Evolutionary conservation across 2,888 invertebrate genomes (phyloP), one percentile per base, ranked within the genome.

Genomic region (Agrochola circellaris): DNA sequence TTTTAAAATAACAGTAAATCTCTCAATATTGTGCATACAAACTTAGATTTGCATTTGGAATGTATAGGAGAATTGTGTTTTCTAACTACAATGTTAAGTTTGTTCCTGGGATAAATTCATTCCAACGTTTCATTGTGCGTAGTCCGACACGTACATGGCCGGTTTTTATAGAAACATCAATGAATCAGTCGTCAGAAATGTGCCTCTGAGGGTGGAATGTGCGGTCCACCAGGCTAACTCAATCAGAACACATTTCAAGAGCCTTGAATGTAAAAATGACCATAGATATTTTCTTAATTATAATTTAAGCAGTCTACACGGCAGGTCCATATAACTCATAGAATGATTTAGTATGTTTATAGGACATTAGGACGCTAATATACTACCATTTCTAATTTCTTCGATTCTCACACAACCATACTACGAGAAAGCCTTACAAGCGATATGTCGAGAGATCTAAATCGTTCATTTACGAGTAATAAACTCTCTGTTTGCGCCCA

Each of bases 381-480:
- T 64, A 68, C 8, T 8, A 23, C 30, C 62, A 79, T 83, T 78
- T 79, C 83, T 73, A 82, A 65, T 72, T 51, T 34, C 54, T 68
- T 15, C 13, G 34, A 71, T 80, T 84, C 82, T 45, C 82, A 66
- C 58, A 70, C 45, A 64, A 54, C 15, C 13, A 65, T 54, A 62
- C 23, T 67, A n/a, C 26, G 60, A 77, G 86, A 85, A 85, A 82
- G 83, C 66, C 70, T 70, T 51, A 61, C 84, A 73, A 81, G 64
- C 74, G 79, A 85, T 78, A 66, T 42, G 42, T 61, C 54, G 34
- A 73, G 72, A 79, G 61, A 83, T 82, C 66, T 82, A 78, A 75
- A 67, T 75, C 71, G 69, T 77, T 80, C 73, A 82, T 80, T 74
- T 82, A 66, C 61, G 38, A 77, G 73, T 66, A 65, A 74, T 72